These are phyloP conservation scores for Lepilemur ruficaudatus DNA, from an alignment of 2,797 vertebrate species.

Conservation along the genomic window DNA sequence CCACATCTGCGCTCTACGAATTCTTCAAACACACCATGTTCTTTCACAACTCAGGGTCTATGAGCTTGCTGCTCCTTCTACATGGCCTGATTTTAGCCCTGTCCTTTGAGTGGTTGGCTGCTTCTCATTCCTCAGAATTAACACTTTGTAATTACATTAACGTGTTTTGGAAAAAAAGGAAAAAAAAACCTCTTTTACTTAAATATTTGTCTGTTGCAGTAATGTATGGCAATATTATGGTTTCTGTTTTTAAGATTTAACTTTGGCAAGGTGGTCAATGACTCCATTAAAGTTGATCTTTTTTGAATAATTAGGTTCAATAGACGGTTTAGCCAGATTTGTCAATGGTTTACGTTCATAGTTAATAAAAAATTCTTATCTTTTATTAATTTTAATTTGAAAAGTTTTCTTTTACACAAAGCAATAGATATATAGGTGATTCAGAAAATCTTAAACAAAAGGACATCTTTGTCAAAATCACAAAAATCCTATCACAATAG, in stretches of 20 bases:
- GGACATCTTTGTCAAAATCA: not conserved
- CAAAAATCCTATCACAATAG: not conserved
- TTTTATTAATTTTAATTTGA: slow-evolving; percentile 26
- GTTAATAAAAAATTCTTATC: not conserved
- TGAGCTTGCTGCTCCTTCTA: not conserved
- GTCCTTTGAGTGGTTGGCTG: not conserved
- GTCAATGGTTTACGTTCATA: not conserved
- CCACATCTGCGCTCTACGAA: not conserved
- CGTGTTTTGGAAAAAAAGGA: not conserved
- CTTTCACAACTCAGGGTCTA: not conserved
- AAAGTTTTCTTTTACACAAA: not conserved
- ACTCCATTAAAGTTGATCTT: slow-evolving; percentile 23
- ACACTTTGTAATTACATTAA: not conserved
- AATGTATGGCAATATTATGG: not conserved
- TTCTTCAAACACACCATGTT: not conserved
- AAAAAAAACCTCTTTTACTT: not conserved
- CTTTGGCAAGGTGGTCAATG: not conserved
- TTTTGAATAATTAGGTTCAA: not conserved
- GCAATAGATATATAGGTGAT: not conserved
- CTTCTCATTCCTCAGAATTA: not conserved
- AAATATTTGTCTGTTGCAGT: not conserved
- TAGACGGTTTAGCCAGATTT: not conserved
- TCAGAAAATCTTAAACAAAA: not conserved
- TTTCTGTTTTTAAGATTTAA: not conserved
- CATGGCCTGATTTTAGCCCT: not conserved